Evolutionary conservation across 2,113 vertebrate species (phyloP).

Genomic region (Sinocyclocheilus anshuiensis): DNA sequence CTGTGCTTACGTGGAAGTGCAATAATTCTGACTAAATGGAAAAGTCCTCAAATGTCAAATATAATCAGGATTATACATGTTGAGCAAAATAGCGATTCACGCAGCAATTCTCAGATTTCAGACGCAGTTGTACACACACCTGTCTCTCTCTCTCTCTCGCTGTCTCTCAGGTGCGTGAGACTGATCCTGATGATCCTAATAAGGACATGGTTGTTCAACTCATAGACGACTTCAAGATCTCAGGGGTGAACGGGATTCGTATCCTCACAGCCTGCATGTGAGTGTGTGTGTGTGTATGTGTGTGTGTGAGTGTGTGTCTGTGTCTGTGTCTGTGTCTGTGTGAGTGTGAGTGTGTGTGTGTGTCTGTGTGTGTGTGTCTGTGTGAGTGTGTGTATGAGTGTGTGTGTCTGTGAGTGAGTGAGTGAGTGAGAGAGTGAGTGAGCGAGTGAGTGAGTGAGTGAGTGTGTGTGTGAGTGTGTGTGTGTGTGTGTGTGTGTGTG

Average conservation of each 20-base stretch:
- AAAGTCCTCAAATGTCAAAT: background rate
- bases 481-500: background rate
- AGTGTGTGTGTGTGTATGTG: background rate
- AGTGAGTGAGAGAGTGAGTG: too few relatives aligned
- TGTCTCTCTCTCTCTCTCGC: background rate
- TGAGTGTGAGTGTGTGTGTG: too few relatives aligned
- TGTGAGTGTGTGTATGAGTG: too few relatives aligned
- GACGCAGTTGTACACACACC: background rate
- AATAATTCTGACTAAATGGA: background rate
- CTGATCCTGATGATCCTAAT: constrained; percentile 94
- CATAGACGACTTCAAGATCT: constrained; percentile 99
- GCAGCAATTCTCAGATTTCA: too few relatives aligned
- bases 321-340: too few relatives aligned
- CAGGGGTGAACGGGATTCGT: constrained; percentile 98
- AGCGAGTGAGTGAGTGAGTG: too few relatives aligned
- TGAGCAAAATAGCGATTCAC: background rate
- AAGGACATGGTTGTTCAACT: constrained; percentile 99
- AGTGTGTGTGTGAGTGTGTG: too few relatives aligned
- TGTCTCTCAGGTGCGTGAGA: constrained; percentile 89
- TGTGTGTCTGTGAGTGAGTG: too few relatives aligned
- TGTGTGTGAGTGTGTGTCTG: background rate
- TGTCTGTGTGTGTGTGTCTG: too few relatives aligned
- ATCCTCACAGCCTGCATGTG: constrained; percentile 76
- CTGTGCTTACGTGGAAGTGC: too few relatives aligned
- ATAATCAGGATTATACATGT: background rate